Base-by-base conservation (phyloP, 2,888 invertebrate genomes). In the Leptopilina drosophilae region DNA sequence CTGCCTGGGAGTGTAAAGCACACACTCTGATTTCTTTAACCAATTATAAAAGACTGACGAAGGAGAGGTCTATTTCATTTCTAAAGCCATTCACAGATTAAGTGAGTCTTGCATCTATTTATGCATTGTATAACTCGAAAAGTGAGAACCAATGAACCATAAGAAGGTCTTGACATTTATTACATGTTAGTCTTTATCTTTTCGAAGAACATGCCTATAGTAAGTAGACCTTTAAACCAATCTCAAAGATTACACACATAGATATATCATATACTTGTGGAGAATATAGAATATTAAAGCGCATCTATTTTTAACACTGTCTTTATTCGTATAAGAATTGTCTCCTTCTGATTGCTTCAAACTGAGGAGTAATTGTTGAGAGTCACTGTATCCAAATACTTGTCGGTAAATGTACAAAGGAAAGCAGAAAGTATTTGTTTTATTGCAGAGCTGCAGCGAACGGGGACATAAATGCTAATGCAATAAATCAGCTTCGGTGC, bases 401-500 rank as follows among this genome's bases (percentile, higher is more conserved):
- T 49, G 77, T 85, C 87, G 85, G 84, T 79, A 67, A 78, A 62
- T 78, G 69, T 49, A 81, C 81, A 87, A 85, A 85, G 85, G 77
- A 78, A 42, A 42, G 42, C 82, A 64, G 77, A 66, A 20, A 49
- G 20, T 67, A 80, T 69, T 79, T 76, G 77, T 84, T 82, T 79
- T 3, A 33, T 33, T 81, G 77, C 76, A 64, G 69, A 78, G 78
- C 66, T 77, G 69, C 79, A 78, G 76, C 80, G 62, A 77, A 64
- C 66, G 76, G 78, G 76, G 75, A 79, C 82, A 82, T 82, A 83
- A 81, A 82, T 79, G 82, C 81, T 80, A 80, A 78, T 67, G 82
- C 83, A 82, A 87, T 88, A 88, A 89, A 88, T 88, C 87, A 88
- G 83, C 78, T 83, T 84, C 83, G 85, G 84, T 83, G 87, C 86